Conservation (phyloP, 2,113 vertebrate species). For the Channa argus region DNA sequence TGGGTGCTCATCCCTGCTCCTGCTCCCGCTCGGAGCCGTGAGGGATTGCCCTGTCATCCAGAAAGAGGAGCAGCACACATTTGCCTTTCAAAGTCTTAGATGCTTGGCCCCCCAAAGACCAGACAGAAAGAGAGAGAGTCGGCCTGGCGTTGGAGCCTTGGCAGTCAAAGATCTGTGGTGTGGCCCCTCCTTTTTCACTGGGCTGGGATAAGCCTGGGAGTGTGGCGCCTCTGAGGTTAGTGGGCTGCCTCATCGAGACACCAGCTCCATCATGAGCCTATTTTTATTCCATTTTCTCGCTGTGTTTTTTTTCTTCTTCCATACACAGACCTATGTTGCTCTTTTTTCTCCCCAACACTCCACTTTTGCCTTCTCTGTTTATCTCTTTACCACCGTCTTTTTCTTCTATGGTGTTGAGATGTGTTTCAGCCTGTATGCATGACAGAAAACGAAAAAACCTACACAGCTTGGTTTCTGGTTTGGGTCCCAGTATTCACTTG, state of each 20-base stretch:
- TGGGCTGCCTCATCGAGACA: constrained; percentile 82
- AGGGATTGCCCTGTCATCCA: constrained; percentile 35
- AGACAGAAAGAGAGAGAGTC: constrained; percentile 63
- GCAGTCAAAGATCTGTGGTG: constrained; percentile 77
- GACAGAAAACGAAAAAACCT: constrained; percentile 68
- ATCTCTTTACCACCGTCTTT: constrained; percentile 45
- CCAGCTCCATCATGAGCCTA: constrained; percentile 83
- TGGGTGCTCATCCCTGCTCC: constrained; percentile 5
- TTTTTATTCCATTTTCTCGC: constrained; percentile 79
- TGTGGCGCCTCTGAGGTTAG: constrained; percentile 86
- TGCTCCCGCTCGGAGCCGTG: constrained; percentile 21
- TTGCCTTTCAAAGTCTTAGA: constrained; percentile 47
- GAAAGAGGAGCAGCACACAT: constrained; percentile 29
- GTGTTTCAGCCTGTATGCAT: constrained; percentile 66
- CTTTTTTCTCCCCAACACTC: constrained; percentile 37
- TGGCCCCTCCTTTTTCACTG: constrained; percentile 77
- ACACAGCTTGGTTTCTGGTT: constrained; percentile 70
- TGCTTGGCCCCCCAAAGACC: constrained; percentile 52
- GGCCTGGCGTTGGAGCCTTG: constrained; percentile 65
- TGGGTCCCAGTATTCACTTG: constrained; percentile 67
- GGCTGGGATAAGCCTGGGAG: constrained; percentile 78
- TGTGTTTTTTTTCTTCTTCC: constrained; percentile 50
- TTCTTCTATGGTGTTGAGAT: constrained; percentile 54
- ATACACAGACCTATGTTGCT: constrained; percentile 45
- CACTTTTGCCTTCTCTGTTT: constrained; percentile 43